These are phyloP conservation scores for Cherax quadricarinatus DNA, from an alignment of 1,140 invertebrate genomes.

Conservation along the genomic window DNA sequence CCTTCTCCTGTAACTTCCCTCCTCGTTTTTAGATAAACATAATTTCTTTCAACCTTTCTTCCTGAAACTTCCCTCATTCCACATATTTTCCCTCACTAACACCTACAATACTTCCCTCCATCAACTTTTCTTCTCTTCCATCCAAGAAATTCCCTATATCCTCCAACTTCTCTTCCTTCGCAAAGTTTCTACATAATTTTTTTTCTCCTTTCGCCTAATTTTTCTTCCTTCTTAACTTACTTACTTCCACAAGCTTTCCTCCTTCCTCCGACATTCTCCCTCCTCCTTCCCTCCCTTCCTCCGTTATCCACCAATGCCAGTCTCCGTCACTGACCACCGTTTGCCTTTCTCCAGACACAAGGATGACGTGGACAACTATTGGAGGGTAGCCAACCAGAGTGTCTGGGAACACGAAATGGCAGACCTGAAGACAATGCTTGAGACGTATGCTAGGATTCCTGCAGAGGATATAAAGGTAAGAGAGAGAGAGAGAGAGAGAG, in stretches of 20 bases:
- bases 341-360: constrained; percentile 30
- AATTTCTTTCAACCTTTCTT: no score
- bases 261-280: neutral
- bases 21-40: no score
- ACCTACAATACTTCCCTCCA: neutral
- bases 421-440: constrained; percentile 79
- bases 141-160: no score
- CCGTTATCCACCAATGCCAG: neutral
- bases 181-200: no score
- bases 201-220: neutral
- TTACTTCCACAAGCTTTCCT: neutral
- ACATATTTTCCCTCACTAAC: no score
- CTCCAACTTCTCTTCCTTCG: no score
- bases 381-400: constrained; percentile 77
- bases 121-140: neutral
- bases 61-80: no score
- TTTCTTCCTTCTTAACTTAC: neutral
- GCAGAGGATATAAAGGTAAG: constrained; percentile 73
- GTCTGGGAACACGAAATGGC: constrained; percentile 80
- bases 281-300: neutral
- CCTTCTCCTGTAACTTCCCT: no score
- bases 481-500: neutral
- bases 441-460: constrained; percentile 81
- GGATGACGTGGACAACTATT: constrained; percentile 76
- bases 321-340: neutral